Conservation (phyloP, 2,113 vertebrate genomes). For the Periophthalmodon schlosseri region DNA sequence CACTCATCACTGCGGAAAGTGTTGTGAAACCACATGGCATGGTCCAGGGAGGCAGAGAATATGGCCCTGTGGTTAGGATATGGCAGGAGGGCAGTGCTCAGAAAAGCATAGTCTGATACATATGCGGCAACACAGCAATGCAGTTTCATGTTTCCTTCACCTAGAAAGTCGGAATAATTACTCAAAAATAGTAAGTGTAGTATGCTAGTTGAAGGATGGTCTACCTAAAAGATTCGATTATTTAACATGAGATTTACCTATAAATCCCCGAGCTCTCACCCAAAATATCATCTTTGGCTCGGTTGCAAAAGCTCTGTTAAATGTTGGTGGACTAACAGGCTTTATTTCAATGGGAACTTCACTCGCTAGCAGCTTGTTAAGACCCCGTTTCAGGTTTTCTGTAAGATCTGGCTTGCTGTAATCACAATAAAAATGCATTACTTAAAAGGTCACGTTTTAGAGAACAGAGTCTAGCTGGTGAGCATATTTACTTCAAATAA, state of each 20-base stretch:
- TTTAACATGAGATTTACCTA: constrained; percentile 77
- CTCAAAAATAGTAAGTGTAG: not conserved
- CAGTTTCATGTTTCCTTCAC: constrained; percentile 88
- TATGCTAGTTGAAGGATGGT: not conserved
- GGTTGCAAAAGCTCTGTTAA: constrained; percentile 45
- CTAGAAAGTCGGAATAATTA: constrained; percentile 42
- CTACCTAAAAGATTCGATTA: not conserved
- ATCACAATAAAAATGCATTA: constrained; percentile 15
- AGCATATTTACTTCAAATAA: constrained; percentile 79
- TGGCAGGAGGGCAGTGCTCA: constrained; percentile 83
- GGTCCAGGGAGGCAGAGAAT: constrained; percentile 89
- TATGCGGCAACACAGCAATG: constrained; percentile 96
- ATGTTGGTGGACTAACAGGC: constrained; percentile 79
- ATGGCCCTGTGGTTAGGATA: constrained; percentile 66
- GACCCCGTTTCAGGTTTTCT: constrained; percentile 76
- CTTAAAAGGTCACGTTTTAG: not conserved
- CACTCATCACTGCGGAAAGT: constrained; percentile 92
- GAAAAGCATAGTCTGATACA: constrained; percentile 89
- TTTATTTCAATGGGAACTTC: constrained; percentile 92
- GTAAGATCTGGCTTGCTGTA: constrained; percentile 83
- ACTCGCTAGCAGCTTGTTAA: constrained; percentile 84
- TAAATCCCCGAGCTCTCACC: constrained; percentile 88
- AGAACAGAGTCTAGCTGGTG: not conserved
- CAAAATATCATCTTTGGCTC: constrained; percentile 89
- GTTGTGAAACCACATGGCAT: constrained; percentile 96